Evolutionary conservation across 2,888 invertebrate genomes (phyloP).

Genomic region (Conchocele bisecta): DNA sequence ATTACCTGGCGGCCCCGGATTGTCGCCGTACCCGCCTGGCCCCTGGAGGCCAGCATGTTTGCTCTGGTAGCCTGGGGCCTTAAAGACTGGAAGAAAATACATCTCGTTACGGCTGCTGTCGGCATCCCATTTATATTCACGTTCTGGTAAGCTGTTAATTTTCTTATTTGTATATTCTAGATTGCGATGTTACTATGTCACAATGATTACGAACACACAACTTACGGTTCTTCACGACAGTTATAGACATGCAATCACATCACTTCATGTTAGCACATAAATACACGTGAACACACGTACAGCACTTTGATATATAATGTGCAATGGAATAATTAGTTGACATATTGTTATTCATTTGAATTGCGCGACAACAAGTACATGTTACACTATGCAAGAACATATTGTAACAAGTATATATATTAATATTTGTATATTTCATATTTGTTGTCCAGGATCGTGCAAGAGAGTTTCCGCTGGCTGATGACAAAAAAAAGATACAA

Average conservation of each 20-base stretch:
- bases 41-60: slow-evolving; percentile 34
- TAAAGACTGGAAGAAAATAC: slow-evolving; percentile 60
- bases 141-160: slow-evolving; percentile 41
- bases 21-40: slow-evolving; percentile 48
- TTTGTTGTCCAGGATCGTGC: slow-evolving; percentile 33
- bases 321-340: too few species aligned
- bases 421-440: background rate
- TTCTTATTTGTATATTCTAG: too few species aligned
- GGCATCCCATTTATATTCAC: slow-evolving; percentile 42
- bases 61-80: slow-evolving; percentile 42
- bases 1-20: slow-evolving; percentile 33
- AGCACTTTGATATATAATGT: too few species aligned
- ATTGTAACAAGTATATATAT: background rate
- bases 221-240: too few species aligned
- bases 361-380: too few species aligned
- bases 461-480: slow-evolving; percentile 62
- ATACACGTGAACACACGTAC: too few species aligned
- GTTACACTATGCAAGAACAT: background rate
- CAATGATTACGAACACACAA: too few species aligned
- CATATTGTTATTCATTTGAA: too few species aligned
- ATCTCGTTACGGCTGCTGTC: slow-evolving; percentile 53
- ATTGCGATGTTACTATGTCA: too few species aligned
- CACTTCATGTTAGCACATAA: too few species aligned
- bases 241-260: too few species aligned
- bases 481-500: slow-evolving; percentile 45